A percentile compares a stretch with the other conserved stretches of the same genome.
Conservation (phyloP, 2,797 vertebrate genomes). For the Myripristis murdjan region DNA sequence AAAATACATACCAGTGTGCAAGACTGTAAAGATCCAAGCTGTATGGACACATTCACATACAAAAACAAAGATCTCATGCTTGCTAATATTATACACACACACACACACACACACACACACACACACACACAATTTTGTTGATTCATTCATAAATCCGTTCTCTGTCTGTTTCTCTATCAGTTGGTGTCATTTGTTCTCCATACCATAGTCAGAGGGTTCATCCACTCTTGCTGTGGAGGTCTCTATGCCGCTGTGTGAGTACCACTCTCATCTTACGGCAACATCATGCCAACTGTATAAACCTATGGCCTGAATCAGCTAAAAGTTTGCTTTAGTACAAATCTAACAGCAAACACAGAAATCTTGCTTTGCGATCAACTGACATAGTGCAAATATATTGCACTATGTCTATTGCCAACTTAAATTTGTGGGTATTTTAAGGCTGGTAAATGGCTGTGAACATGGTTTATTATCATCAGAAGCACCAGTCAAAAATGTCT, state of each 20-base stretch:
- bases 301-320: too few species aligned
- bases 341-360: too few species aligned
- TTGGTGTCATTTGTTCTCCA: slow-evolving; percentile 89
- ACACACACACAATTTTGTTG: neutral
- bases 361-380: too few species aligned
- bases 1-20: neutral
- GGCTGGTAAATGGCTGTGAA: too few species aligned
- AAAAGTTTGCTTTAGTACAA: too few species aligned
- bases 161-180: slow-evolving; percentile 65
- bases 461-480: too few species aligned
- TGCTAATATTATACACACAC: neutral
- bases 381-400: too few species aligned
- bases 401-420: too few species aligned
- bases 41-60: neutral
- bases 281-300: too few species aligned
- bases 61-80: neutral
- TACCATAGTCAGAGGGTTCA: slow-evolving; percentile 91
- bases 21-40: neutral
- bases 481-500: too few species aligned
- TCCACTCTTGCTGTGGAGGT: slow-evolving; percentile 92
- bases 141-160: neutral
- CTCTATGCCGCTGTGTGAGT: slow-evolving; percentile 94
- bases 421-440: too few species aligned
- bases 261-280: neutral
- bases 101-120: neutral